Evolutionary conservation across 2,113 vertebrate genomes (phyloP), one percentile per base, ranked within the genome.

Genomic region (Motacilla tschutschensis): DNA sequence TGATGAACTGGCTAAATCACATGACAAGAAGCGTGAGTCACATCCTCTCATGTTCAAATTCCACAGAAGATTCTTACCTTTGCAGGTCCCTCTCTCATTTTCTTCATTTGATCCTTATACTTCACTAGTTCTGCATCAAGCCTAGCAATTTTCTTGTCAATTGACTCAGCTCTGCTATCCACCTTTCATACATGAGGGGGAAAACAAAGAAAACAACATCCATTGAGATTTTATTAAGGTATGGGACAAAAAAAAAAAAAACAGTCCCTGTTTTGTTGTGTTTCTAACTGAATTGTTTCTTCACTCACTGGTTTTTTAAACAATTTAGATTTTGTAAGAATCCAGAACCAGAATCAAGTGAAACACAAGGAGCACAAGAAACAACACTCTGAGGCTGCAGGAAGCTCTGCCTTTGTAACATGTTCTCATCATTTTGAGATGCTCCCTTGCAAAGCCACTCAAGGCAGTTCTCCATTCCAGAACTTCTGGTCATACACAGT

Each of bases 31-130:
- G 33, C 1, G 2, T 25, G 66, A 91, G 50, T 87, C 92, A 91
- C 53, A 84, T 91, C 51, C 63, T 76, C 51, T 88, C 70, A 7
- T 25, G 44, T 51, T 75, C 50, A 54, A 70, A 36, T 33, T 15
- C 66, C 50, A 63, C 11, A 63, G 29, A 79, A 67, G 17, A 64
- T 29, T 73, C 85, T 94, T 97, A 99, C 99, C 98, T 99, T 99
- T 79, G 98, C 98, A 69, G 99, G 98, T 14, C 99, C 99, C 63
- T 99, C 99, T 96, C 98, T 98, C 99, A 99, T 99, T 95, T 99
- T 99, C 91, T 99, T 99, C 97, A 99, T 99, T 95, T 99, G 99
- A 91, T 99, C 99, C 94, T 99, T 99, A 88, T 99, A 99, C 81
- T 99, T 99, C 63, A 97, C 96, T 40, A 99, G 97, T 82, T 99